phyloP scores from a whole-genome alignment of 2,888 invertebrate species.

The Drosophila kuntzei region DNA sequence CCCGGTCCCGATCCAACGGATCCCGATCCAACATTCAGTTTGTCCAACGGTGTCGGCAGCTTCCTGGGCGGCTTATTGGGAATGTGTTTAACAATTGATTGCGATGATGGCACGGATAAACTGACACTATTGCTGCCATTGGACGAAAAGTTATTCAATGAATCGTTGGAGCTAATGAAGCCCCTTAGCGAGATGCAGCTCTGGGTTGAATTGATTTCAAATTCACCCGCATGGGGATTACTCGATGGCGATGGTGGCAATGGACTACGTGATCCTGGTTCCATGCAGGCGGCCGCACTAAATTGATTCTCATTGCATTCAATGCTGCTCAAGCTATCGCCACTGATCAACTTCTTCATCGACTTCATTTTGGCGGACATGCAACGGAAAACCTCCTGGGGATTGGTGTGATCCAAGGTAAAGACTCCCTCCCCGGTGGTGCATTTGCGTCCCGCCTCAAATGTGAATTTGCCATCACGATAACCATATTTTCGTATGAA shows the following conservation, averaged over 20 bases:
- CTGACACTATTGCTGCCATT: slow-evolving; percentile 57
- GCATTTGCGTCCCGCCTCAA: slow-evolving; percentile 95
- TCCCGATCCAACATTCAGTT: slow-evolving; percentile 16
- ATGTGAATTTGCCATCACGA: slow-evolving; percentile 93
- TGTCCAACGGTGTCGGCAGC: slow-evolving; percentile 68
- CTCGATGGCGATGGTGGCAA: slow-evolving; percentile 88
- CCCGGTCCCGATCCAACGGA: neutral
- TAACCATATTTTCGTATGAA: slow-evolving; percentile 94
- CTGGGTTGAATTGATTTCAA: slow-evolving; percentile 84
- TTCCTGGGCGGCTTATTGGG: slow-evolving; percentile 85
- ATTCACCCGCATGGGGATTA: slow-evolving; percentile 79
- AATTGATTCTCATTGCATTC: slow-evolving; percentile 92
- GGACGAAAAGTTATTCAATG: slow-evolving; percentile 80
- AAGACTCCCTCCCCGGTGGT: slow-evolving; percentile 94
- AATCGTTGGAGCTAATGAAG: slow-evolving; percentile 84
- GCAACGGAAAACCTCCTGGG: slow-evolving; percentile 93
- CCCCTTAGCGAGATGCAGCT: slow-evolving; percentile 82
- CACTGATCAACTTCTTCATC: slow-evolving; percentile 93
- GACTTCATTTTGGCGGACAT: slow-evolving; percentile 93
- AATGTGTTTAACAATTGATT: slow-evolving; percentile 73
- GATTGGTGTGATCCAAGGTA: slow-evolving; percentile 92
- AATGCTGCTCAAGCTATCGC: slow-evolving; percentile 88
- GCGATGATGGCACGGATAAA: slow-evolving; percentile 37
- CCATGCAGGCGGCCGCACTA: slow-evolving; percentile 91
- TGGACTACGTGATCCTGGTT: slow-evolving; percentile 93